Conservation (phyloP, 2,888 invertebrate genomes). For the Opisthograptis luteolata region DNA sequence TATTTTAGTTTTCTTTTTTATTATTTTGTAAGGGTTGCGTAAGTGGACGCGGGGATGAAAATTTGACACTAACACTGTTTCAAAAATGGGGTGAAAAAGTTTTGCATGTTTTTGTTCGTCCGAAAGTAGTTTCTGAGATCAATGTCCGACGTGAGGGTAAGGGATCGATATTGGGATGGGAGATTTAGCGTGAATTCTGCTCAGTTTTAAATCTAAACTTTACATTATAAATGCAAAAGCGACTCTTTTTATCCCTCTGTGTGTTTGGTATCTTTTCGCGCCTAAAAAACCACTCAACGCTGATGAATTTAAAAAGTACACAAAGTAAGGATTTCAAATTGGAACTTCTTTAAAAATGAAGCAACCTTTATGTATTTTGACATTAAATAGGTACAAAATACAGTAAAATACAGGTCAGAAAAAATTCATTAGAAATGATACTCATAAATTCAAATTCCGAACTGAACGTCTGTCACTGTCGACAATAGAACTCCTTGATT, state of each 20-base stretch:
- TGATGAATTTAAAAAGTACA: no score
- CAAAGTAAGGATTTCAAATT: no score
- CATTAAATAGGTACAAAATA: background rate
- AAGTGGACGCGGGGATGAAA: slow-evolving; percentile 78
- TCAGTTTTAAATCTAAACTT: background rate
- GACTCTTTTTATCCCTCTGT: no score
- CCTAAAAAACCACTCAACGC: no score
- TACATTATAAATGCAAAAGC: no score
- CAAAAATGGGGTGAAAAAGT: slow-evolving; percentile 65
- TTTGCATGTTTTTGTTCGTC: slow-evolving; percentile 54
- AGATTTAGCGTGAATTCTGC: background rate
- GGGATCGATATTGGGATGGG: slow-evolving; percentile 18
- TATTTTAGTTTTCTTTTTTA: slow-evolving; percentile 68
- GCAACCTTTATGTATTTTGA: no score
- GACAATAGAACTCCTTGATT: slow-evolving; percentile 10
- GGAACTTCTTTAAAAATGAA: no score
- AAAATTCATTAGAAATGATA: background rate
- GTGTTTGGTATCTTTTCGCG: no score
- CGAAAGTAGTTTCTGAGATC: slow-evolving; percentile 37
- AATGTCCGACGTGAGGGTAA: slow-evolving; percentile 13
- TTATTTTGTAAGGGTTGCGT: slow-evolving; percentile 66
- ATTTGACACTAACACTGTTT: slow-evolving; percentile 75
- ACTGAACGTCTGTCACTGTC: background rate
- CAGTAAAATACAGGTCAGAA: background rate
- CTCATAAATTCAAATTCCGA: slow-evolving; percentile 5